Base-by-base conservation (phyloP, 1,140 invertebrate species). In the Drosophila sucinea region DNA sequence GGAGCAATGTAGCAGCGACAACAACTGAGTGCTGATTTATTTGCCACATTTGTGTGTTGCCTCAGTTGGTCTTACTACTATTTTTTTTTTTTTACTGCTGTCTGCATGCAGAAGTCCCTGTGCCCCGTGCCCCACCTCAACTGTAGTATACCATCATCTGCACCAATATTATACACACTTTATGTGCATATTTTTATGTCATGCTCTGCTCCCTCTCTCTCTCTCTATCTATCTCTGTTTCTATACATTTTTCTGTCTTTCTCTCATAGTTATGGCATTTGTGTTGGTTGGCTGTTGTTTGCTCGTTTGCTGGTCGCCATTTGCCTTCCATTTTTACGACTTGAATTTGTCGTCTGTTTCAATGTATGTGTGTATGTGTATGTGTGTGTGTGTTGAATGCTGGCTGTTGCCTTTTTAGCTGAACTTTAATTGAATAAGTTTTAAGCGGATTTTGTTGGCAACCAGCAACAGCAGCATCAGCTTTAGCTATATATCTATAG, bases 391-490 rank as follows among this genome's bases (percentile, higher is more conserved):
- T 54, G 29, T 54, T 47, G 44, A 17, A 47, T 75, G 62, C 54
- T 78, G 71, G 44, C 60, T 63, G 57, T 63, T 78, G 70, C 75
- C 71, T 30, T 29, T 35, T 72, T 60, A 61, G 65, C 65, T 70
- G 35, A 84, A 87, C 77, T 87, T 87, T 87, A 87, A 87, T 87
- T 90, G 81, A 89, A 89, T 89, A 89, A 89, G 84, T 89, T 90
- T 90, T 90, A 90, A 89, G 84, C 84, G 85, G 85, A 90, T 89
- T 51, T 89, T 81, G 58, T 33, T 67, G 58, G 70, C 72, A 72
- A 54, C 56, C 63, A 47, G 11, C 23, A 29, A 38, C 27, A 30
- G 56, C 33, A 74, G 70, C 38, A 25, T 25, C 47, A 29, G 47
- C 40, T 41, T 60, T 47, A 2, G 7, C 44, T 25, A 29, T 40